Percentiles rank a stretch among this genome's conserved stretches.
Conservation (phyloP, 2,797 vertebrate genomes). For the Pipistrellus kuhlii region DNA sequence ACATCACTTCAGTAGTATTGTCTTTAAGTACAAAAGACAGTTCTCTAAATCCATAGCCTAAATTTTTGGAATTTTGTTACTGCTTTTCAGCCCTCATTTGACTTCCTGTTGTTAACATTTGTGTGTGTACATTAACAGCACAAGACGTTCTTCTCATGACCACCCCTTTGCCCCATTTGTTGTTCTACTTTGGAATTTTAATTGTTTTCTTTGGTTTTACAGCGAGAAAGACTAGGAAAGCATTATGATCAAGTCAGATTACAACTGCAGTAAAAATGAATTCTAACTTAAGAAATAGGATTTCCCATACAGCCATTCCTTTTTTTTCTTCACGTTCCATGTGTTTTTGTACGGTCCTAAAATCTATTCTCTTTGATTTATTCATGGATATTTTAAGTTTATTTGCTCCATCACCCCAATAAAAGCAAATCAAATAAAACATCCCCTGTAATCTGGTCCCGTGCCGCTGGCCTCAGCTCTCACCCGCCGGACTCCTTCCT, state of each 20-base stretch:
- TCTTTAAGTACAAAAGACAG: conserved; percentile 35
- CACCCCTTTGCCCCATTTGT: neutral
- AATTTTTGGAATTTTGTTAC: conserved; percentile 45
- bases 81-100: conserved; percentile 24
- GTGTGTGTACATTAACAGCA: conserved; percentile 25
- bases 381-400: conserved; percentile 31
- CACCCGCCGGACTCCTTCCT: neutral
- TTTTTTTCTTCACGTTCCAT: neutral
- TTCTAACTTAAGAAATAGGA: conserved; percentile 18
- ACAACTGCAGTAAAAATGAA: neutral
- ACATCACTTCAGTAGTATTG: neutral
- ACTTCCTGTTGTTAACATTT: conserved; percentile 32
- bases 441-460: neutral
- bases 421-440: conserved; percentile 19
- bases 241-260: neutral
- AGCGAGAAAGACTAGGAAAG: conserved; percentile 52
- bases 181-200: conserved; percentile 57
- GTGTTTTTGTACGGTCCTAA: neutral
- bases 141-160: conserved; percentile 25
- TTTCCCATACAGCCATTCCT: neutral
- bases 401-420: neutral
- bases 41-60: neutral
- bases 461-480: neutral
- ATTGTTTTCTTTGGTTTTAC: conserved; percentile 19
- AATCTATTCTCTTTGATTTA: conserved; percentile 42